Conservation (phyloP, 2,797 vertebrate genomes). For the Dicrostonyx torquatus region DNA sequence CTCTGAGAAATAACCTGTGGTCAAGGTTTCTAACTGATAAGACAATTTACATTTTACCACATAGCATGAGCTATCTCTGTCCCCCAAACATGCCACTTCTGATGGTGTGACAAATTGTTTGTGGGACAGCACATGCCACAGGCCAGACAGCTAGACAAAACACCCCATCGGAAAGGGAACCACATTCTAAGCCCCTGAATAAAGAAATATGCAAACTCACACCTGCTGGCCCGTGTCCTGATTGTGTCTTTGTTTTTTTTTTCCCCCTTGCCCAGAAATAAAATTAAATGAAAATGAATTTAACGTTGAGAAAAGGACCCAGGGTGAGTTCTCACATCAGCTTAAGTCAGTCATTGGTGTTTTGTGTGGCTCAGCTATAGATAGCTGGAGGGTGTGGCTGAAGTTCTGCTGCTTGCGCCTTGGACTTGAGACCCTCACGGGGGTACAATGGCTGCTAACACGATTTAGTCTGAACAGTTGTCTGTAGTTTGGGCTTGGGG, state of each 20-base stretch:
- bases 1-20: conserved; percentile 30
- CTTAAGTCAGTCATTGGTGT: neutral
- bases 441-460: neutral
- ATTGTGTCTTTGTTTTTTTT: neutral
- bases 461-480: neutral
- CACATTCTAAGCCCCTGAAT: neutral
- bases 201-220: conserved; percentile 59
- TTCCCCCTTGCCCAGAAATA: conserved; percentile 1
- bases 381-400: neutral
- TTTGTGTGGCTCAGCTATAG: neutral
- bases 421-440: neutral
- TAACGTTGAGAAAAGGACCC: conserved; percentile 40
- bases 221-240: neutral
- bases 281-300: conserved; percentile 50
- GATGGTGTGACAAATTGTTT: conserved; percentile 61
- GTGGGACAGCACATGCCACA: neutral
- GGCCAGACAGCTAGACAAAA: conserved; percentile 68
- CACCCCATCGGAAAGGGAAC: neutral
- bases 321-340: conserved; percentile 10
- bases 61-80: neutral
- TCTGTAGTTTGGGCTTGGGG: neutral
- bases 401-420: neutral
- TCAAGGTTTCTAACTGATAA: neutral
- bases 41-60: neutral
- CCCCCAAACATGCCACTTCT: neutral